Evolutionary conservation across 2,797 vertebrate species (phyloP), one percentile per base, ranked within the genome.

Genomic region (Sebastes hubbsi): DNA sequence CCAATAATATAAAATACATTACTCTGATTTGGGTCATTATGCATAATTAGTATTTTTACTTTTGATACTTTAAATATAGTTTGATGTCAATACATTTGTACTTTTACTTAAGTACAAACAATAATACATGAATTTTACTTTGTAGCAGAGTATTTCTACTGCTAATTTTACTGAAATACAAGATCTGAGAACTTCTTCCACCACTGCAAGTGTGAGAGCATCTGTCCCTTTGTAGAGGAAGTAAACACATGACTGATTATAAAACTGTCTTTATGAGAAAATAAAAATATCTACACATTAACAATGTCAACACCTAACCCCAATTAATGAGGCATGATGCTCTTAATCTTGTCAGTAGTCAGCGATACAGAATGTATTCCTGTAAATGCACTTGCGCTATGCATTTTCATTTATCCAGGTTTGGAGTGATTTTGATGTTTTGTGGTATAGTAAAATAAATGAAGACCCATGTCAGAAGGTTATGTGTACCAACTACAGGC

Each of bases 391-490:
- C 74, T 80, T 62, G 8, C 0, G 1, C 58, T 52, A 25, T 6
- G 6, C 27, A 29, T 29, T 29, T 29, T 5, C 66, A 66, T 86
- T 65, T 68, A 70, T 72, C 32, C 20, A 36, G 29, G 30, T 76
- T 49, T 56, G 4, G 18, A 72, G 27, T 60, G 59, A 6, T 29
- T 27, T 84, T 71, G 30, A 16, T 54, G 58, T 29, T 77, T 69
- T 75, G 13, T 59, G 55, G 5, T 5, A 29, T 6, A 6, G 30
- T 59, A 79, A 24, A 70, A 58, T 79, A 86, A 80, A 81, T 56
- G 11, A 70, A 58, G 14, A 54, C 34, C n/a, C 25, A 10, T 52
- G 38, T 75, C 71, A 60, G 42, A 36, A 24, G 18, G 42, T 73
- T 36, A 71, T 70, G 34, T 64, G 18, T 55, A 60, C 58, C 42